Percentiles rank a stretch among this genome's conserved stretches.
These are phyloP conservation scores for Chamaedrilus cognettii DNA, from an alignment of 2,888 invertebrate species.

Conservation along the genomic window DNA sequence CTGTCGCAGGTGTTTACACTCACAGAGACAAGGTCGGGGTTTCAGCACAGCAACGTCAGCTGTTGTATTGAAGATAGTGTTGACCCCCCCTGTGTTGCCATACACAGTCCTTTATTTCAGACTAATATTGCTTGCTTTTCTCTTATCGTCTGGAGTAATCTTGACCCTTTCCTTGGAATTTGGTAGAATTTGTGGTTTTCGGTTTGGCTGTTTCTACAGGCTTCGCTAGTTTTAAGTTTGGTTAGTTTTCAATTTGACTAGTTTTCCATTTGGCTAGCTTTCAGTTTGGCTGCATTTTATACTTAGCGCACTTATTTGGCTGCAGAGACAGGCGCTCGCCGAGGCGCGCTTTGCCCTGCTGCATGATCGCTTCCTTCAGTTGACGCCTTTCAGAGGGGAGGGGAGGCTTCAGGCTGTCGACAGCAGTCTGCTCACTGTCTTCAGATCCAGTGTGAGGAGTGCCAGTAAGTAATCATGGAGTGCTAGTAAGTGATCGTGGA, in stretches of 20 bases:
- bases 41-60: too few relatives aligned
- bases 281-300: background rate
- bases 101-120: too few relatives aligned
- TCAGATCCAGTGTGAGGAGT: background rate
- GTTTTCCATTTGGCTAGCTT: background rate
- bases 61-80: too few relatives aligned
- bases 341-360: background rate
- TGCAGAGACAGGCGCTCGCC: background rate
- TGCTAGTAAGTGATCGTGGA: too few relatives aligned
- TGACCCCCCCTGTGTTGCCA: too few relatives aligned
- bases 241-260: background rate
- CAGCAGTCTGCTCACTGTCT: background rate
- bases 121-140: too few relatives aligned
- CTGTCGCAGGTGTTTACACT: too few relatives aligned
- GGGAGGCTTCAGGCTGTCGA: background rate
- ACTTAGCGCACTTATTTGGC: background rate
- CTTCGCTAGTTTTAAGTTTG: background rate
- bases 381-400: slow-evolving; percentile 1
- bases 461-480: slow-evolving; percentile 8
- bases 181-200: too few relatives aligned
- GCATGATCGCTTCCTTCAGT: background rate
- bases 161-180: too few relatives aligned
- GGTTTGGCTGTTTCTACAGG: background rate
- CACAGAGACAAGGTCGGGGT: too few relatives aligned
- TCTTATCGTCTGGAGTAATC: too few relatives aligned